Evolutionary conservation across 2,888 invertebrate species (phyloP).

Genomic region (Drosophila nr. medialis): DNA sequence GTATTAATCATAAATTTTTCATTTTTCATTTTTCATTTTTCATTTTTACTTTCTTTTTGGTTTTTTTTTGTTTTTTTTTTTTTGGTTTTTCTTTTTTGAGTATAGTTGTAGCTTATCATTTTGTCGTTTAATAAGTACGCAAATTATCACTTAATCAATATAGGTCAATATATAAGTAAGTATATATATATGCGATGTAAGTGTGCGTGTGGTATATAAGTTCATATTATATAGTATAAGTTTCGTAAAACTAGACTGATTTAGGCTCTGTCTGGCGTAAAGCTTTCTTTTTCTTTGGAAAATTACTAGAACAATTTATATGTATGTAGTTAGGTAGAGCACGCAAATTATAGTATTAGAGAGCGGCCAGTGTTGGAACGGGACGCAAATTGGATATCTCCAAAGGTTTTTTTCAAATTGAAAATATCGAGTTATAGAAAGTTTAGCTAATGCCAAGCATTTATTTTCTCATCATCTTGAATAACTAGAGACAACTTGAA

Average conservation of each 20-base stretch:
- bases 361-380: slow-evolving; percentile 33
- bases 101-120: slow-evolving; percentile 71
- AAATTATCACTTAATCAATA: slow-evolving; percentile 79
- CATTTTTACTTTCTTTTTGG: neutral
- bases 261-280: slow-evolving; percentile 73
- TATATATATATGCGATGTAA: slow-evolving; percentile 67
- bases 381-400: neutral
- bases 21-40: slow-evolving; percentile 7
- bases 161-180: slow-evolving; percentile 54
- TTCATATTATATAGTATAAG: slow-evolving; percentile 46
- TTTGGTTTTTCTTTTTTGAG: slow-evolving; percentile 43
- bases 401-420: neutral
- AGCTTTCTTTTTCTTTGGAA: slow-evolving; percentile 52
- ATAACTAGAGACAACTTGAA: neutral
- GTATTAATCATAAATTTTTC: slow-evolving; percentile 24
- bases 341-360: slow-evolving; percentile 56
- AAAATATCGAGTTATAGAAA: neutral
- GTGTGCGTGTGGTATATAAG: slow-evolving; percentile 69
- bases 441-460: neutral
- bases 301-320: slow-evolving; percentile 38
- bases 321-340: slow-evolving; percentile 49
- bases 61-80: slow-evolving; percentile 29
- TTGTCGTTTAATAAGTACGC: slow-evolving; percentile 66
- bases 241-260: slow-evolving; percentile 65
- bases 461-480: neutral